Evolutionary conservation across 2,113 vertebrate genomes (phyloP).

Genomic region (Casuarius casuarius): DNA sequence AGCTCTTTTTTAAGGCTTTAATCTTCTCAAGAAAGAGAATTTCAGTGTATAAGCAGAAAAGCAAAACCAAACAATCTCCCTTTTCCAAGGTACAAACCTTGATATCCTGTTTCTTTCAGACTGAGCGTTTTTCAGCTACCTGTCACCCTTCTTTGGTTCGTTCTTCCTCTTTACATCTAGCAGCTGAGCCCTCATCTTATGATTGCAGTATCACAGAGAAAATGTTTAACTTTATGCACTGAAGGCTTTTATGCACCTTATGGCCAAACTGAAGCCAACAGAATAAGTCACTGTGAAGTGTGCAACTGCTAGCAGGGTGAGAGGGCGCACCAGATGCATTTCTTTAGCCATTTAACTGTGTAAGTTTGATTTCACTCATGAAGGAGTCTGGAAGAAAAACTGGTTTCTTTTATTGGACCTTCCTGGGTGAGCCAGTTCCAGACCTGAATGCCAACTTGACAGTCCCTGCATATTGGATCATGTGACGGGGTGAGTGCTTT

Average conservation of each 20-base stretch:
- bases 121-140: neutral
- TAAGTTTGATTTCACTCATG: neutral
- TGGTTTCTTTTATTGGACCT: neutral
- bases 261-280: neutral
- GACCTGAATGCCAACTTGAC: accelerated
- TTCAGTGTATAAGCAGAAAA: neutral
- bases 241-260: neutral
- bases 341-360: neutral
- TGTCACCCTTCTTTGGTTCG: neutral
- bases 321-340: neutral
- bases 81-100: neutral
- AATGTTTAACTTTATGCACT: neutral
- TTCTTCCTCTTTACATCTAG: neutral
- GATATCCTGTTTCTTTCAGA: neutral
- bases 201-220: neutral
- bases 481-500: neutral
- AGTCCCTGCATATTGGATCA: neutral
- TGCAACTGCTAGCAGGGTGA: neutral
- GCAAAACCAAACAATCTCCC: neutral
- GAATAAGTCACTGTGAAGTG: neutral
- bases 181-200: neutral
- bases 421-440: neutral
- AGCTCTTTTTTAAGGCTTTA: neutral
- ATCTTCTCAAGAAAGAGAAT: neutral
- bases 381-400: neutral